Evolutionary conservation across 2,797 vertebrate genomes (phyloP).

Genomic region (Chiroxiphia lanceolata): DNA sequence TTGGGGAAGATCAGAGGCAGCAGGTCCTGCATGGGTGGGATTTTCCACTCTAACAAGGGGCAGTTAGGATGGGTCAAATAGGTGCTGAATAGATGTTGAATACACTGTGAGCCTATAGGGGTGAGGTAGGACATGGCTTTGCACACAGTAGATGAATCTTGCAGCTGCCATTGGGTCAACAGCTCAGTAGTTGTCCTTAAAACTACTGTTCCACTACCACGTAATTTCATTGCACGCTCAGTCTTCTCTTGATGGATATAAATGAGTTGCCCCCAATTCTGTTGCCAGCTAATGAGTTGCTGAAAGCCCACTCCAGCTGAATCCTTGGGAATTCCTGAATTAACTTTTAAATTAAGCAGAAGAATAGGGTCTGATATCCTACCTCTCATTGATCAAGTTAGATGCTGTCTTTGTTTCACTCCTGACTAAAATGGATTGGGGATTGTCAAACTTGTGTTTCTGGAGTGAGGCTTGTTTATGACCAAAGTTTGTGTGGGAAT

Average conservation of each 20-base stretch:
- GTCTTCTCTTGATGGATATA: background rate
- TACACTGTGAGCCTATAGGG: background rate
- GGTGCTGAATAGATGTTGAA: background rate
- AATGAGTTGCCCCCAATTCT: background rate
- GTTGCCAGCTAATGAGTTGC: background rate
- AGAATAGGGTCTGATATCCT: background rate
- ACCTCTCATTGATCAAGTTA: background rate
- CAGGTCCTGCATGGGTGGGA: background rate
- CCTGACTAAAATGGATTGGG: background rate
- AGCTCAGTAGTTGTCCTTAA: background rate
- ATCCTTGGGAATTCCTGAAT: background rate
- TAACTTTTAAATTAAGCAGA: background rate
- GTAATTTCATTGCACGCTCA: background rate
- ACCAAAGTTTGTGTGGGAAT: background rate
- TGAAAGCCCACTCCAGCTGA: background rate
- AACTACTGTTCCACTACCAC: background rate
- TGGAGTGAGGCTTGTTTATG: rapidly evolving
- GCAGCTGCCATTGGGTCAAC: background rate
- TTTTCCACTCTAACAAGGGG: background rate
- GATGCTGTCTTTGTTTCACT: background rate
- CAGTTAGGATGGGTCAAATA: background rate
- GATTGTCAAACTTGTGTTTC: background rate
- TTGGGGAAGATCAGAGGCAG: background rate
- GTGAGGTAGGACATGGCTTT: background rate
- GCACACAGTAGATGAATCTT: background rate